Evolutionary conservation across 1,140 invertebrate genomes (phyloP).

Genomic region (Penaeus chinensis): DNA sequence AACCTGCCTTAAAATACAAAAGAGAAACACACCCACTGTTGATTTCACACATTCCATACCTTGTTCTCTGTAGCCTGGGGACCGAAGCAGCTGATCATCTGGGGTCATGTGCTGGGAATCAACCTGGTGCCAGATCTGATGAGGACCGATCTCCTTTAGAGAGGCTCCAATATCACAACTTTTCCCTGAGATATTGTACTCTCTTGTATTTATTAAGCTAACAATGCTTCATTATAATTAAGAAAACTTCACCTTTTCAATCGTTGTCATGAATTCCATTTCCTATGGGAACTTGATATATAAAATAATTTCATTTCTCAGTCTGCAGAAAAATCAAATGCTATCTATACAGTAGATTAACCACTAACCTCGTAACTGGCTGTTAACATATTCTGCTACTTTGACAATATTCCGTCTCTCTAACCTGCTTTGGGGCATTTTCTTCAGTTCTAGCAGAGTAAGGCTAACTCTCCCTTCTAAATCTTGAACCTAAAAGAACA

Average conservation of each 20-base stretch:
- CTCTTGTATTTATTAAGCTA: background rate
- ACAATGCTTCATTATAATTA: too few relatives aligned
- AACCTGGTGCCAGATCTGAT: conserved; percentile 16
- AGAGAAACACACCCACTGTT: conserved; percentile 1
- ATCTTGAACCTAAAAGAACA: too few relatives aligned
- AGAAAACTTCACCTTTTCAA: too few relatives aligned
- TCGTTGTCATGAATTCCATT: too few relatives aligned
- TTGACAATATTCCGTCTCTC: background rate
- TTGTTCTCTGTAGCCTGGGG: conserved; percentile 16
- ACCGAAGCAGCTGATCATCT: conserved; percentile 2
- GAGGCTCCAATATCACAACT: conserved; percentile 8
- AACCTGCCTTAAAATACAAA: background rate
- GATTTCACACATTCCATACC: background rate
- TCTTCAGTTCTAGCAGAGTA: background rate
- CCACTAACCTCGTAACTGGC: background rate
- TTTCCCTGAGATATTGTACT: background rate
- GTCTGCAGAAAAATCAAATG: too few relatives aligned
- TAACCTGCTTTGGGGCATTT: background rate
- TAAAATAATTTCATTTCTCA: too few relatives aligned
- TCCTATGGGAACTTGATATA: too few relatives aligned
- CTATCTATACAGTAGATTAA: background rate
- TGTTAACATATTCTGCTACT: conserved; percentile 20
- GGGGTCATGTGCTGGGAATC: background rate
- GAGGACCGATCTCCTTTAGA: conserved; percentile 17
- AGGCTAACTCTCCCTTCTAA: background rate